Evolutionary conservation across 2,797 vertebrate genomes (phyloP), one percentile per base, ranked within the genome.

Genomic region (Moxostoma hubbsi): DNA sequence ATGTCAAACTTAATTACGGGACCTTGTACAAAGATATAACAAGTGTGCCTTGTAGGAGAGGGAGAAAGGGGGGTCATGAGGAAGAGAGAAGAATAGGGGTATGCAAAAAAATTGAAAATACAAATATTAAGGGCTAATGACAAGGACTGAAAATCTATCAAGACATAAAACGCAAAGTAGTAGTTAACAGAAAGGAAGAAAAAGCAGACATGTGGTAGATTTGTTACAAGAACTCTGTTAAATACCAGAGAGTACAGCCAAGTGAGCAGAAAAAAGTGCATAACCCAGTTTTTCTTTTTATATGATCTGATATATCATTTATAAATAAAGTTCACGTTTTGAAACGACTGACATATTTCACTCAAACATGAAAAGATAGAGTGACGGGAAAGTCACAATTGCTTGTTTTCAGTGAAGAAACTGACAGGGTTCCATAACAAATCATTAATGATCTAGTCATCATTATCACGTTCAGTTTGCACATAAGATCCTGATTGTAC

Each of bases 1-100:
- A 97, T 98, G 97, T 98, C 97, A 98, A 99, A 98, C 96, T 97
- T 98, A 97, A 99, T 99, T 98, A 98, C 90, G 94, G 94, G 93
- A 96, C 94, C 95, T 96, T 96, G 95, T 94, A 94, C 92, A 93
- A 97, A 97, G 96, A 97, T 98, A 98, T 97, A 98, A 98, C 96
- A 97, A 97, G 95, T 93, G 91, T 90, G 92, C 92, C 91, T 93
- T 93, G 90, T 94, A 92, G 90, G 90, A 89, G 88, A 85, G 85
- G 87, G 88, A 89, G 88, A 90, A 59, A 74, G 70, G 75, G 72
- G 71, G 53, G 88, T 86, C 77, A 86, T 73, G 85, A 86, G 83
- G 83, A 87, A 85, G 87, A 86, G 87, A 86, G 86, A 85, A 87
- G 85, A 87, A 86, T 81, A 18, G 80, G 63, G 76, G 77, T 80